phyloP scores from a whole-genome alignment of 2,113 vertebrate genomes.

The Brachyhypopomus gauderio region DNA sequence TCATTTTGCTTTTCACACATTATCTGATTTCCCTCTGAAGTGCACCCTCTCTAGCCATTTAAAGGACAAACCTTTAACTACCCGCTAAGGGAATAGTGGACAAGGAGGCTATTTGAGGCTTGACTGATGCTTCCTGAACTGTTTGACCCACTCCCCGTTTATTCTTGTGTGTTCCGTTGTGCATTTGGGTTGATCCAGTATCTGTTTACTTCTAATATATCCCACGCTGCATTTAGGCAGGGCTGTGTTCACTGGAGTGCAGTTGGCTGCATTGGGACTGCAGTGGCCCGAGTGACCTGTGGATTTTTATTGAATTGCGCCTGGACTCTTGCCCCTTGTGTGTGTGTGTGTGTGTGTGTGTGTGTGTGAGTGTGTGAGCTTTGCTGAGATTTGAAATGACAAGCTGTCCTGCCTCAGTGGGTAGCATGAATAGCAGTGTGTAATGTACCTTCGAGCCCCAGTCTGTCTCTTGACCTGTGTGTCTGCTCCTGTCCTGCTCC shows the following conservation, averaged over 20 bases:
- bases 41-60: not conserved
- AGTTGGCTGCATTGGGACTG: not conserved
- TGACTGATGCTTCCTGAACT: conserved; percentile 24
- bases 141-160: conserved; percentile 42
- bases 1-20: conserved; percentile 6
- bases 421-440: conserved; percentile 22
- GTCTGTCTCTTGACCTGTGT: not conserved
- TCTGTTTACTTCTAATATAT: conserved; percentile 51
- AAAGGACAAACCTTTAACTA: conserved; percentile 34
- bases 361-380: not conserved
- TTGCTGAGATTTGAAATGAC: not conserved
- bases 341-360: not conserved
- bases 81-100: conserved; percentile 37
- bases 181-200: conserved; percentile 41
- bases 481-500: not conserved
- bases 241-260: conserved; percentile 4
- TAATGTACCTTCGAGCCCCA: not conserved
- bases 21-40: not conserved
- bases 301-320: not conserved
- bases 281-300: not conserved
- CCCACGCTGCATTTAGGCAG: conserved; percentile 42
- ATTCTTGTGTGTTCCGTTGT: conserved; percentile 45
- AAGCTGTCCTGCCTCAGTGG: conserved; percentile 17
- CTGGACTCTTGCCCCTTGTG: not conserved
- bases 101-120: conserved; percentile 39